These are phyloP conservation scores for Psylliodes chrysocephalus DNA, from an alignment of 2,888 invertebrate genomes.

Conservation along the genomic window DNA sequence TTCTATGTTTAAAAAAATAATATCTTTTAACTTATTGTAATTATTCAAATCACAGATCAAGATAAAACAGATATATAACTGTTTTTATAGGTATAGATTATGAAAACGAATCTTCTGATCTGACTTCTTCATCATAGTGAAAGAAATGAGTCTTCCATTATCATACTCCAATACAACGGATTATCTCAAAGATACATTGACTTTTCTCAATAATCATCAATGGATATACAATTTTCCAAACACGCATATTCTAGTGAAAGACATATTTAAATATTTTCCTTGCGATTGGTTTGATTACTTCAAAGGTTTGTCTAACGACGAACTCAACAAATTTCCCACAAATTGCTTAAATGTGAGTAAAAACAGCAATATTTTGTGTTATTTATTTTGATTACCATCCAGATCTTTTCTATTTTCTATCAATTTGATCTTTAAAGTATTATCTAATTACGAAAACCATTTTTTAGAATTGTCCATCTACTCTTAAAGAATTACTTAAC, in stretches of 20 bases:
- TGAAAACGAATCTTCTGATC: too few species aligned
- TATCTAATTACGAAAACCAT: too few species aligned
- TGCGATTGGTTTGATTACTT: conserved; percentile 66
- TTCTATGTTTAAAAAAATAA: too few species aligned
- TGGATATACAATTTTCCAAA: conserved; percentile 75
- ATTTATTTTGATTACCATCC: too few species aligned
- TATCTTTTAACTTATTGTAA: too few species aligned
- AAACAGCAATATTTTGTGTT: too few species aligned
- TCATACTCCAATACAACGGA: conserved; percentile 49
- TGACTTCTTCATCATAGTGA: too few species aligned
- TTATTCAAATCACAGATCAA: too few species aligned
- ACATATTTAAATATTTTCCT: conserved; percentile 69
- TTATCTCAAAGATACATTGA: conserved; percentile 69
- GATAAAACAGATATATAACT: too few species aligned
- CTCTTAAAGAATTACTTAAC: conserved; percentile 62
- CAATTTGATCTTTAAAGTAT: too few species aligned
- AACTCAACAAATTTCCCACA: conserved; percentile 65
- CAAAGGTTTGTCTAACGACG: conserved; percentile 59
- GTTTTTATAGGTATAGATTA: too few species aligned
- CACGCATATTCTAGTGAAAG: conserved; percentile 70
- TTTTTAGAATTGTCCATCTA: conserved; percentile 51
- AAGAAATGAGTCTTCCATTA: conserved; percentile 60
- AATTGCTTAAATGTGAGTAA: conserved; percentile 45
- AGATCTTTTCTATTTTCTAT: too few species aligned
- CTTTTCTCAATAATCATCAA: conserved; percentile 70